Conservation (phyloP, 1,140 invertebrate genomes). For the Diabrotica virgifera region DNA sequence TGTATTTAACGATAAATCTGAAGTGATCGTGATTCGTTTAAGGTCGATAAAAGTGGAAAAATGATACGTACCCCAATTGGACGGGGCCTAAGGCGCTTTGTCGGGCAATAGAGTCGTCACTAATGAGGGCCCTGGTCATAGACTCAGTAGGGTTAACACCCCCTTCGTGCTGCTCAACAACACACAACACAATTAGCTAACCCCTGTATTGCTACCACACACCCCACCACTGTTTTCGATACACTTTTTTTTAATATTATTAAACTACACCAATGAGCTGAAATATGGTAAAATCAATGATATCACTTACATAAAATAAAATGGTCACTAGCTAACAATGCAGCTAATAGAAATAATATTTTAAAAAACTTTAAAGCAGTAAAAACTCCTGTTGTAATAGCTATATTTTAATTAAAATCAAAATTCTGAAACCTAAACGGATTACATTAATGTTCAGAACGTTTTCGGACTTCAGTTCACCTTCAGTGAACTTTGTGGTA, state of each 20-base stretch:
- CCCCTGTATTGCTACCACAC: slow-evolving; percentile 33
- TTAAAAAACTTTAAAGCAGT: too few species aligned
- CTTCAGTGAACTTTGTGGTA: too few species aligned
- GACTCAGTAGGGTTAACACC: slow-evolving; percentile 85
- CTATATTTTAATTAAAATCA: too few species aligned
- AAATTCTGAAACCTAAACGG: too few species aligned
- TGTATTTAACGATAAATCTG: too few species aligned
- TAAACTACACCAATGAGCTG: background rate
- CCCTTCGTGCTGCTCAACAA: slow-evolving; percentile 81
- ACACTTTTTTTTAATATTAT: background rate
- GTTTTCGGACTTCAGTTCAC: too few species aligned
- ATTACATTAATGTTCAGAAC: too few species aligned
- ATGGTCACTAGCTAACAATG: too few species aligned
- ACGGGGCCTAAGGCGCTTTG: slow-evolving; percentile 78
- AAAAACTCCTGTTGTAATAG: too few species aligned
- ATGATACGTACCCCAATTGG: slow-evolving; percentile 83
- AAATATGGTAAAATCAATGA: background rate
- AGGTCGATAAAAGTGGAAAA: background rate
- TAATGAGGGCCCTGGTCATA: slow-evolving; percentile 87
- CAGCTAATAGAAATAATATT: too few species aligned
- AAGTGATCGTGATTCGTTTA: too few species aligned
- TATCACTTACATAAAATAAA: too few species aligned
- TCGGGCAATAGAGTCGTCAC: slow-evolving; percentile 80
- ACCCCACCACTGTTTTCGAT: slow-evolving; percentile 16
- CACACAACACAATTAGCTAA: slow-evolving; percentile 56